Percentiles rank a stretch among this genome's conserved stretches.
Evolutionary conservation across 2,113 vertebrate species (phyloP).

Genomic region (Grammomys surdaster): DNA sequence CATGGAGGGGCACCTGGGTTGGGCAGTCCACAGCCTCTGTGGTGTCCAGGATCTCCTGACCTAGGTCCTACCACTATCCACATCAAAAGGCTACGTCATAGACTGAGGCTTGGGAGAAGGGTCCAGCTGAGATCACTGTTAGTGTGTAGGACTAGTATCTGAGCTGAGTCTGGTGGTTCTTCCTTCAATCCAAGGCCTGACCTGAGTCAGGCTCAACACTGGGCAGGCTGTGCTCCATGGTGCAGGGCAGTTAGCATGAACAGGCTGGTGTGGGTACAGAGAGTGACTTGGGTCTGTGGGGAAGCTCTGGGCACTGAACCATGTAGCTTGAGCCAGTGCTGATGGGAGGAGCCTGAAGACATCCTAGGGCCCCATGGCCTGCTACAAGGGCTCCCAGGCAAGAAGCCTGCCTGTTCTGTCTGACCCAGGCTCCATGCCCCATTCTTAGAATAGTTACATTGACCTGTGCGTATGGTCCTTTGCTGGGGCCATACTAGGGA

Average conservation of each 20-base stretch:
- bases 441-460: not conserved
- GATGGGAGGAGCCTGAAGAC: not conserved
- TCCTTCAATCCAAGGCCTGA: not conserved
- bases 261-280: fast-evolving
- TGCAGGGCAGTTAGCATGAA: not conserved
- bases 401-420: not conserved
- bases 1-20: not conserved
- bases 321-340: fast-evolving
- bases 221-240: not conserved
- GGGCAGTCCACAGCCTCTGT: not conserved
- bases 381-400: not conserved
- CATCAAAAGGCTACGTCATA: not conserved
- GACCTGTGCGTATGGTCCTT: not conserved
- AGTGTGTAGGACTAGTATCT: not conserved
- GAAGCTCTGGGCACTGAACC: not conserved
- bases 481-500: not conserved
- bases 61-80: fast-evolving
- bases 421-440: not conserved
- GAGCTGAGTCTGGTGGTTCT: not conserved
- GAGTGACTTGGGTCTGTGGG: not conserved
- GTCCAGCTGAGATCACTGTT: fast-evolving
- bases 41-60: not conserved
- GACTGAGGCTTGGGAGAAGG: not conserved
- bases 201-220: not conserved
- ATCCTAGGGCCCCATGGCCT: not conserved